Percentiles rank a stretch among this genome's conserved stretches.
Evolutionary conservation across 1,140 invertebrate species (phyloP).

Genomic region (Plectrocnemia conspersa): DNA sequence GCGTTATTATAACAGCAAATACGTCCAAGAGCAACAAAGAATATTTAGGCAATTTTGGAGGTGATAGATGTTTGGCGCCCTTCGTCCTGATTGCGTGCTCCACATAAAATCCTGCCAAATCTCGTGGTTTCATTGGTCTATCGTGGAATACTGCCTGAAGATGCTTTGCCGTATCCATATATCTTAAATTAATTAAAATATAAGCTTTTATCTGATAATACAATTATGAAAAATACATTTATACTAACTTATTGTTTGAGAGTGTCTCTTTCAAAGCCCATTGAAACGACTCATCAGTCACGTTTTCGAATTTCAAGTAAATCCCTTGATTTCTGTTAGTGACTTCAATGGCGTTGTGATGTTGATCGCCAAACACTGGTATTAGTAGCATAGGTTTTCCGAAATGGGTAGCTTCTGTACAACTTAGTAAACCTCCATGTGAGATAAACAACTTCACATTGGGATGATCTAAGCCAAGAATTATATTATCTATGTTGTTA

Average conservation of each 20-base stretch:
- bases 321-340: constrained; percentile 38
- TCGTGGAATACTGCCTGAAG: constrained; percentile 11
- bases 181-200: neutral
- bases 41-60: neutral
- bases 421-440: constrained; percentile 52
- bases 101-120: constrained; percentile 13
- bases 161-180: neutral
- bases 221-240: neutral
- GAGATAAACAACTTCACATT: constrained; percentile 50
- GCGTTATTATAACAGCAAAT: constrained; percentile 7
- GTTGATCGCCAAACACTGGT: constrained; percentile 44
- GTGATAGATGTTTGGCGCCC: constrained; percentile 19
- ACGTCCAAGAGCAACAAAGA: constrained; percentile 24
- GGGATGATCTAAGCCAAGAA: constrained; percentile 47
- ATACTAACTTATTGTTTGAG: constrained; percentile 10
- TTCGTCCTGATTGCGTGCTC: constrained; percentile 24
- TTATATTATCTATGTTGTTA: constrained; percentile 22
- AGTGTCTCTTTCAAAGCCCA: constrained; percentile 20
- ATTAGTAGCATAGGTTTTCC: constrained; percentile 39
- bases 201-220: neutral
- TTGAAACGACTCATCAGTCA: constrained; percentile 17
- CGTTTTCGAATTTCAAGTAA: constrained; percentile 27
- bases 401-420: constrained; percentile 39
- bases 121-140: constrained; percentile 20
- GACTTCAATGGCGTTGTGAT: constrained; percentile 44